Conservation (phyloP, 2,797 vertebrate species). For the Jordanella pulchra region DNA sequence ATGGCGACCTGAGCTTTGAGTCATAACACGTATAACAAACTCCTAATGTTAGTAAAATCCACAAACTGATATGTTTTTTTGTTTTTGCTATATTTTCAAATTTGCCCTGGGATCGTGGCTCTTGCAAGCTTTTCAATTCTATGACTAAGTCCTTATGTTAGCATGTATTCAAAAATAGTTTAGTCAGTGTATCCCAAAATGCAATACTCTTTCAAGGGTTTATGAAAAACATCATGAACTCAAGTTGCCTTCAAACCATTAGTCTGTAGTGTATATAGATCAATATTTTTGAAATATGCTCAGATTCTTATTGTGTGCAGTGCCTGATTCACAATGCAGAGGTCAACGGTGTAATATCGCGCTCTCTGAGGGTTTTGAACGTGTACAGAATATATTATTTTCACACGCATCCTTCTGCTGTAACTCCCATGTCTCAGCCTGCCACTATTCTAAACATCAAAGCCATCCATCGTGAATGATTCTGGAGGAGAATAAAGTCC, state of each 20-base stretch:
- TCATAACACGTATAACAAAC: too few species aligned
- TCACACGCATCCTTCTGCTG: slow-evolving; percentile 35
- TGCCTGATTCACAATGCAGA: slow-evolving; percentile 2
- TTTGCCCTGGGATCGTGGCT: background rate
- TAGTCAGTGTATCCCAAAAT: background rate
- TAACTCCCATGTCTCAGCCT: slow-evolving; percentile 36
- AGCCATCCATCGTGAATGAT: slow-evolving; percentile 59
- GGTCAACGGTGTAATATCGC: background rate
- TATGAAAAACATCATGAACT: background rate
- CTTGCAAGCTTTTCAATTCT: background rate
- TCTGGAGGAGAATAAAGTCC: slow-evolving; percentile 49
- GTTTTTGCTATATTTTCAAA: background rate
- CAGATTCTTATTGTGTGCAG: background rate
- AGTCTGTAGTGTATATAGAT: background rate
- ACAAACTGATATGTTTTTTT: too few species aligned
- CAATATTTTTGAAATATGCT: background rate
- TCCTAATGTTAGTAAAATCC: too few species aligned
- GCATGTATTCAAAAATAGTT: background rate
- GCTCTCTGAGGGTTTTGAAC: slow-evolving; percentile 4
- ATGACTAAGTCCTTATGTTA: background rate
- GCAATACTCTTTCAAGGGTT: background rate
- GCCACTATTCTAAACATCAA: slow-evolving; percentile 54
- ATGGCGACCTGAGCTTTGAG: too few species aligned
- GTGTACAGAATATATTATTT: slow-evolving; percentile 15
- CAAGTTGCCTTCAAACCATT: background rate